Base-by-base conservation (phyloP, 2,888 invertebrate species). In the Trichogramma dendrolimi region DNA sequence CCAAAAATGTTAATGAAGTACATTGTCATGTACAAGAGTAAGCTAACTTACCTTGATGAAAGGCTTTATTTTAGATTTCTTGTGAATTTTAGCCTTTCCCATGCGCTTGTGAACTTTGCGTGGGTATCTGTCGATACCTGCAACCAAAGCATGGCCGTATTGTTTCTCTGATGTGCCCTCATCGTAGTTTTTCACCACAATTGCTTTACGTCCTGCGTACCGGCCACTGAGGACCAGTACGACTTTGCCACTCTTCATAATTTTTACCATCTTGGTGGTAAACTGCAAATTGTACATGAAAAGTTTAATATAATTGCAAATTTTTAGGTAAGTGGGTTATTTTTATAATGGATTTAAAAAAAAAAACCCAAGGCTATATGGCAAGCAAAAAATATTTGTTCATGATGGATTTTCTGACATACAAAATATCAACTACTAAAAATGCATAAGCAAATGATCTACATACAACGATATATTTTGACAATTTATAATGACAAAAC, bases 161-260 rank as follows among this genome's bases (percentile, higher is more conserved):
- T 92, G 94, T 80, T 94, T 95, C 71, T 99, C 98, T 39, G 92
- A 85, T 7, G 95, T 94, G 51, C 97, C 97, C 76, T 99, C 98
- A 81, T 98, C 98, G 80, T 90, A 94, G 78, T 94, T 96, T 83
- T 92, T 94, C 68, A 97, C 89, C 59, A 97, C 91, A 71, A 98
- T 90, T 59, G 94, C 98, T 83, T 99, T 99, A 73, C 95, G 89
- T 68, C 99, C 99, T 67, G 99, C 96, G 86, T 95, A 99, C 83
- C 96, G 92, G 83, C 99, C 99, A 79, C 92, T 91, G 60, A 99
- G 91, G 85, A 99, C 93, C 85, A 99, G 89, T 80, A 99, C 99
- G 76, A 99, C 96, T 86, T 97, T 97, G 68, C 96, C 96, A 69
- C 88, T 84, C 87, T 96, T 97, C 96, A 97, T 96, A 83, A 97